Evolutionary conservation across 2,888 invertebrate species (phyloP), one percentile per base, ranked within the genome.

Genomic region (Branchipolynoe longqiensis): DNA sequence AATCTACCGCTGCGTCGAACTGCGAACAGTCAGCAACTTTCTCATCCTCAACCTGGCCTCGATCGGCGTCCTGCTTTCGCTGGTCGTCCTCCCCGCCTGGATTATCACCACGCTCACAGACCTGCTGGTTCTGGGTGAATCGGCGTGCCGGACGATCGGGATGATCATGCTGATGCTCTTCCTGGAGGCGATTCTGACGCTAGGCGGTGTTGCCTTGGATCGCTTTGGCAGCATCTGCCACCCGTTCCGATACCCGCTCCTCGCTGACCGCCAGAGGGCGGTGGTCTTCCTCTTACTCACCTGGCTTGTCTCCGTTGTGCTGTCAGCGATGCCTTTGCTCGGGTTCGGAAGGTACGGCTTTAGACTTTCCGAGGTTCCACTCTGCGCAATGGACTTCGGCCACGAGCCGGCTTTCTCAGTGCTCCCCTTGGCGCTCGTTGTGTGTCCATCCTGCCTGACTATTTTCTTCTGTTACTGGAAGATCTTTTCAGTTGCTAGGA

Each of bases 301-400:
- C 22, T 82, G 82, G 82, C 4, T 82, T 6, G 33, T 48, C 8
- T 82, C 82, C 12, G 36, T 28, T 12, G 38, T 82, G 33, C 28
- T 82, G 31, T 22, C 82, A 8, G 22, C 31, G n/a, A 8, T 56
- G 33, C 82, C 82, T n/a, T 36, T 82, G 8, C 12, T 22, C 22
- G 59, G 59, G 14, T 59, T 82, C 38, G 82, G 82, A 3, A 82
- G 59, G 54, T 82, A 82, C 59, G 54, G n/a, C 18, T 82, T 58
- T 40, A 56, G 33, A n/a, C 22, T 54, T 8, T 56, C 38, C 1
- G 59, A 56, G n/a, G 38, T 82, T 0, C 25, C 58, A 1, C 25
- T 82, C 6, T 82, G 82, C 40, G 38, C 82, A 12, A n/a, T 59
- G 2, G 82, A 82, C 31, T 59, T 31, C 25, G n/a, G 18, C 2